A percentile compares a stretch with the other conserved stretches of the same genome.
Evolutionary conservation across 2,797 vertebrate genomes (phyloP).

Genomic region (Anolis apletophallus): DNA sequence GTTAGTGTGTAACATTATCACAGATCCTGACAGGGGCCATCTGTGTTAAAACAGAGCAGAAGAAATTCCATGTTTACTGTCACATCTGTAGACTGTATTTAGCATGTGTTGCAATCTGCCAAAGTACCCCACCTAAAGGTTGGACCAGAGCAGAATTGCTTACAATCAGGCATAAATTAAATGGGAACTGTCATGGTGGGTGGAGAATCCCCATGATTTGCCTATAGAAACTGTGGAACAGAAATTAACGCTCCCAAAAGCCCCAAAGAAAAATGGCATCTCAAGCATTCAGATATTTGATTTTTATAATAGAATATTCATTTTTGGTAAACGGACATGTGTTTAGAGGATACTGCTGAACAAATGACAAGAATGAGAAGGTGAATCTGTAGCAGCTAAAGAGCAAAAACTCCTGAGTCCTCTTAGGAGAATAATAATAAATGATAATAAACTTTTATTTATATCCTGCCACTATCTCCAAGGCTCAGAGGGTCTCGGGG

Average conservation of each 20-base stretch:
- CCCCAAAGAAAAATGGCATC: too few species aligned
- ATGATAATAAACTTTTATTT: too few species aligned
- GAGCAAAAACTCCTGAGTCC: too few species aligned
- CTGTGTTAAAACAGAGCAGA: neutral
- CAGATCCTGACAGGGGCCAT: neutral
- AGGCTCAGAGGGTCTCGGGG: too few species aligned
- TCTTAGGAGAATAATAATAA: too few species aligned
- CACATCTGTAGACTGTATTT: slow-evolving; percentile 12
- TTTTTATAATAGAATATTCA: too few species aligned
- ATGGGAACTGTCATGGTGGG: neutral
- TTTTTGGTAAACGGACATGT: neutral
- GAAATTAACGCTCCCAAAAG: too few species aligned
- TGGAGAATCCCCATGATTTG: neutral
- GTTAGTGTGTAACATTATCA: neutral
- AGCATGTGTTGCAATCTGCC: neutral
- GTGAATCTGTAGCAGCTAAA: too few species aligned
- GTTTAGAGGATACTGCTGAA: neutral
- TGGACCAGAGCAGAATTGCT: neutral
- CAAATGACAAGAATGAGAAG: neutral
- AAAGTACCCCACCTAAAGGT: neutral
- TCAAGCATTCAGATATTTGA: too few species aligned
- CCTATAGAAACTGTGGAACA: too few species aligned
- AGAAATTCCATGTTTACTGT: slow-evolving; percentile 5
- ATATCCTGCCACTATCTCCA: too few species aligned
- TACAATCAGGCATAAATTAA: neutral